Conservation (phyloP, 1,140 invertebrate genomes). For the Ladona fulva region DNA sequence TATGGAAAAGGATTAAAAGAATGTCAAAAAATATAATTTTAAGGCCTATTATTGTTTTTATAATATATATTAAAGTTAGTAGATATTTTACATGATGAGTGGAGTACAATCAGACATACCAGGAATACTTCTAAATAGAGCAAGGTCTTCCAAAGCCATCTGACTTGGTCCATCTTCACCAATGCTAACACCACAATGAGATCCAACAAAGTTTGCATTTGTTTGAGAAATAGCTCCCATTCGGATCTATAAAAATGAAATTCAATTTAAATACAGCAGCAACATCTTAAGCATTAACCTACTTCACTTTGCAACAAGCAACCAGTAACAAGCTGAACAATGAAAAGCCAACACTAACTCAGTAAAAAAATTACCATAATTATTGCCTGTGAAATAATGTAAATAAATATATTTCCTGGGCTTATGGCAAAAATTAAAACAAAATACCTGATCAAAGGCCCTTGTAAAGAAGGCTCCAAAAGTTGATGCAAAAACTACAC, state of each 20-base stretch:
- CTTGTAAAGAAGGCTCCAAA: conserved; percentile 97
- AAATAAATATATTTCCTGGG: too few relatives aligned
- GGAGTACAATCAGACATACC: conserved; percentile 29
- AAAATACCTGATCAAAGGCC: conserved; percentile 93
- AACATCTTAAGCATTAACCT: too few relatives aligned
- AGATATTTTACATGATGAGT: too few relatives aligned
- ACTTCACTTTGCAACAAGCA: too few relatives aligned
- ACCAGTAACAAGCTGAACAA: too few relatives aligned
- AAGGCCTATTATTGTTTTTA: too few relatives aligned
- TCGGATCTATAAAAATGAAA: conserved; percentile 66
- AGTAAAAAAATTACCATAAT: too few relatives aligned
- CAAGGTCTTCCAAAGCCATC: conserved; percentile 97
- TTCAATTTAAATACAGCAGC: too few relatives aligned
- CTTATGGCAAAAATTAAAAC: too few relatives aligned
- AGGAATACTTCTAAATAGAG: conserved; percentile 89
- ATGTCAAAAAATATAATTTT: background rate
- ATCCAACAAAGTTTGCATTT: conserved; percentile 91
- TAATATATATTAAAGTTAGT: too few relatives aligned
- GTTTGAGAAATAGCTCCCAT: conserved; percentile 99
- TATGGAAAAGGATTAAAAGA: background rate
- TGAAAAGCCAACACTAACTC: background rate
- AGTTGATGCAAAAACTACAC: conserved; percentile 88
- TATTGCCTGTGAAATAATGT: too few relatives aligned
- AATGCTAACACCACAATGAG: conserved; percentile 92
- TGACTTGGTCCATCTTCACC: conserved; percentile 98